Evolutionary conservation across 1,140 invertebrate species (phyloP).

Genomic region (Diuraphis noxia): DNA sequence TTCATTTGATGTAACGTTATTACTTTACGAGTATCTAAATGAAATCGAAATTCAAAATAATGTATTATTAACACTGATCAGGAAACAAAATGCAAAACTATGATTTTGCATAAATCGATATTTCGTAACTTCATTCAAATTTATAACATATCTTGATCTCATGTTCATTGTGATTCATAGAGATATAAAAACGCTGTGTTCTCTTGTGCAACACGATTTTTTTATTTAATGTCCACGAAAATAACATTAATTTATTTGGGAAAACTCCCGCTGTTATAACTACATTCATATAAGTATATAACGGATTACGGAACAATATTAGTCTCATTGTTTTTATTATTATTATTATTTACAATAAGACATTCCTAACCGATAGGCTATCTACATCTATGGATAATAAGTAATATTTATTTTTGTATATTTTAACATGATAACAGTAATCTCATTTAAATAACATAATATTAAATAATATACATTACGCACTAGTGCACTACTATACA

Average conservation of each 20-base stretch:
- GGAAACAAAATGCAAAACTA: slow-evolving; percentile 1
- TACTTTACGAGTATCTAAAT: not conserved
- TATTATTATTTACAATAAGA: no score
- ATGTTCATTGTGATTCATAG: slow-evolving; percentile 16
- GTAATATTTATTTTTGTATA: no score
- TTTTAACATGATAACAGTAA: no score
- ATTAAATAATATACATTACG: no score
- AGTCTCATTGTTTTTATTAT: no score
- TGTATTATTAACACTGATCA: not conserved
- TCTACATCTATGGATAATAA: no score
- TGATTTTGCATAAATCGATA: not conserved
- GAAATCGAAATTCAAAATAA: slow-evolving; percentile 16
- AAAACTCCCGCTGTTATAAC: not conserved
- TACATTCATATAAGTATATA: not conserved
- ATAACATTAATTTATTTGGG: not conserved
- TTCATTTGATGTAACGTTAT: not conserved
- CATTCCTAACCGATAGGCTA: no score
- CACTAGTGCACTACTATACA: no score
- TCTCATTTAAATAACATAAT: no score
- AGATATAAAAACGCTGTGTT: not conserved
- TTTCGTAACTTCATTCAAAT: slow-evolving; percentile 36
- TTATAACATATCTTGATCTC: not conserved
- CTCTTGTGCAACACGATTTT: not conserved
- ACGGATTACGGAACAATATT: not conserved
- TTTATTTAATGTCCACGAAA: not conserved